Percentiles rank a stretch among this genome's conserved stretches.
Evolutionary conservation across 1,140 invertebrate species (phyloP).

Genomic region (Neodiprion pinetum): DNA sequence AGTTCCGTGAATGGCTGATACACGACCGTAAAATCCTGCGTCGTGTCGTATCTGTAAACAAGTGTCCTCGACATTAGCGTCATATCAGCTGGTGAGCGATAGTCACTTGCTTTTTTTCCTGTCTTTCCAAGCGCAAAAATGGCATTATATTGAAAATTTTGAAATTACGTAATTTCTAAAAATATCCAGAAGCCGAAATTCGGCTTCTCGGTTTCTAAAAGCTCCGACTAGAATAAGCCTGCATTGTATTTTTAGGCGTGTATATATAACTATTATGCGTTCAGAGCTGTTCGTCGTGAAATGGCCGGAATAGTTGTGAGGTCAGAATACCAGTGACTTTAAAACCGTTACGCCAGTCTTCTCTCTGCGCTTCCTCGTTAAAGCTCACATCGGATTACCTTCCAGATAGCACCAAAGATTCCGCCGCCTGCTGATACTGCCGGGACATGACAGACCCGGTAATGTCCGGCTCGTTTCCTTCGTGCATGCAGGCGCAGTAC

Average conservation of each 20-base stretch:
- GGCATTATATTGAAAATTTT: constrained; percentile 38
- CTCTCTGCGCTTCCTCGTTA: neutral
- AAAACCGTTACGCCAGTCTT: constrained; percentile 13
- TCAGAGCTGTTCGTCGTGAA: too few species aligned
- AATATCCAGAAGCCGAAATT: too few species aligned
- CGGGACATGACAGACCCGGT: constrained; percentile 65
- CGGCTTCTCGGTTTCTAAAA: too few species aligned
- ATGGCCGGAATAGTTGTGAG: too few species aligned
- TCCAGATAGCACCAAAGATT: constrained; percentile 64
- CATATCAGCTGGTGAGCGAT: neutral
- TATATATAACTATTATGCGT: too few species aligned
- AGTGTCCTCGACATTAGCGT: neutral
- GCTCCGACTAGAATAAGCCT: too few species aligned
- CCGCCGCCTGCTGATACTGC: constrained; percentile 70
- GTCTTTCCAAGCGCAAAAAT: constrained; percentile 54
- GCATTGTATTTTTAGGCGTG: too few species aligned
- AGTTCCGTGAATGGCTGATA: constrained; percentile 70
- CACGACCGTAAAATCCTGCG: constrained; percentile 72
- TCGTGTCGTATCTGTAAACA: constrained; percentile 46
- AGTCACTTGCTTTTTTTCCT: constrained; percentile 13
- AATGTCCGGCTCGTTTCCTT: constrained; percentile 63
- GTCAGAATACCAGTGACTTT: constrained; percentile 47
- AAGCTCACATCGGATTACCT: constrained; percentile 35
- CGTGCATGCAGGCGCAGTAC: constrained; percentile 77
- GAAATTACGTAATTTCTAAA: too few species aligned